Percentiles rank a stretch among this genome's conserved stretches.
phyloP scores from a whole-genome alignment of 2,797 vertebrate species.

The Pseudomugil gertrudae region DNA sequence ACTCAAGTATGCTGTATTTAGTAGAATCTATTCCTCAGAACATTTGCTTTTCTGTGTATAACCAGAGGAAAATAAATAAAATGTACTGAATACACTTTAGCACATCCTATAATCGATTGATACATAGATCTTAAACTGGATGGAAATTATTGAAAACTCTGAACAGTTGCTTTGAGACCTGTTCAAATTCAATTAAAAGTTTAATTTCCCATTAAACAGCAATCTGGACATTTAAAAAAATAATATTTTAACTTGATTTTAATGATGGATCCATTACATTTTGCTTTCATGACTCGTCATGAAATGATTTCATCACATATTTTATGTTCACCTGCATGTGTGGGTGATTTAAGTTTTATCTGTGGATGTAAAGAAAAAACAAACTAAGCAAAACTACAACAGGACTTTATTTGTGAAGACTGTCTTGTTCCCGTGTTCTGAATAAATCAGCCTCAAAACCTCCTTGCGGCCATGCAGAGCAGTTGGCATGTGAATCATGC shows the following conservation, averaged over 20 bases:
- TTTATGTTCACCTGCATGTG: not conserved
- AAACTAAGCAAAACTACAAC: too few relatives aligned
- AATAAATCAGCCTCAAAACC: conserved; percentile 26
- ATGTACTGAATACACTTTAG: not conserved
- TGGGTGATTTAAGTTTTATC: too few relatives aligned
- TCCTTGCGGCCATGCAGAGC: conserved; percentile 43
- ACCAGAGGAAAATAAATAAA: not conserved
- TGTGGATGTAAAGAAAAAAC: too few relatives aligned
- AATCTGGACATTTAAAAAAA: not conserved
- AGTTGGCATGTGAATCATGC: conserved; percentile 44
- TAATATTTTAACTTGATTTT: not conserved
- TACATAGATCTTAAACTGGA: not conserved
- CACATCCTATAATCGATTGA: too few relatives aligned
- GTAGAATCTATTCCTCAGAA: not conserved
- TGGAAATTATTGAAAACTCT: not conserved
- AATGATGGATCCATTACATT: not conserved
- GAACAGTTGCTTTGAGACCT: not conserved
- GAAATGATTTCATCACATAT: too few relatives aligned
- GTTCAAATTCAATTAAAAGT: not conserved
- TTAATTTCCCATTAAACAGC: not conserved
- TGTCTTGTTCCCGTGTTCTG: conserved; percentile 19
- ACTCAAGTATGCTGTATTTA: conserved; percentile 5
- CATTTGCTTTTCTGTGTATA: not conserved
- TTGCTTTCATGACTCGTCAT: too few relatives aligned
- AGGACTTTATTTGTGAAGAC: conserved; percentile 6